Percentiles rank a stretch among this genome's conserved stretches.
phyloP scores from a whole-genome alignment of 53 echinoderm and acorn worm species.

The Holothuria leucospilota region DNA sequence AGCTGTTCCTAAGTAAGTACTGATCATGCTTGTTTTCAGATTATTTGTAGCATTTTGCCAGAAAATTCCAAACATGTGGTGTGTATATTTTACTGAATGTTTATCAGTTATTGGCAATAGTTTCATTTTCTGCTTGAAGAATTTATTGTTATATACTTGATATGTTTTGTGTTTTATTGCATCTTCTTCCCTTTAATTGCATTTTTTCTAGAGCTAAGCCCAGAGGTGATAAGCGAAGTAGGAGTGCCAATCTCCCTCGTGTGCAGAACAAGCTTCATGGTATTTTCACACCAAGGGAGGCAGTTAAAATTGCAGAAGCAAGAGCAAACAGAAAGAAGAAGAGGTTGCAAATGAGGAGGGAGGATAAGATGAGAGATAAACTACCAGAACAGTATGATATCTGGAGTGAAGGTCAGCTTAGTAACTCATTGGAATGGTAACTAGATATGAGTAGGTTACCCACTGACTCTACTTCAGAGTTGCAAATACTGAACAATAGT shows the following conservation, averaged over 20 bases:
- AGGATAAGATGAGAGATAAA: conserved; percentile 51
- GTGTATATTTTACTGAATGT: too few relatives aligned
- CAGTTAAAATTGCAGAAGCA: conserved; percentile 56
- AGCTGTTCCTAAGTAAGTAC: conserved; percentile 81
- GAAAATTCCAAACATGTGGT: too few relatives aligned
- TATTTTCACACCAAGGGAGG: conserved; percentile 60
- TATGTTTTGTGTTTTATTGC: too few relatives aligned
- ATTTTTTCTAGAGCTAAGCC: conserved; percentile 36
- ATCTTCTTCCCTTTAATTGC: too few relatives aligned
- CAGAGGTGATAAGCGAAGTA: conserved; percentile 45
- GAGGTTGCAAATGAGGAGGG: conserved; percentile 28
- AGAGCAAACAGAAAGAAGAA: conserved; percentile 23
- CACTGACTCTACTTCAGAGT: too few relatives aligned
- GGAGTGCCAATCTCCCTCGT: conserved; percentile 29
- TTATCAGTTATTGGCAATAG: too few relatives aligned
- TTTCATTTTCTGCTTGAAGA: too few relatives aligned
- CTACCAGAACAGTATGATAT: conserved; percentile 74
- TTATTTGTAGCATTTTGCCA: background rate
- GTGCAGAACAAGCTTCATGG: conserved; percentile 58
- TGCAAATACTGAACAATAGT: too few relatives aligned
- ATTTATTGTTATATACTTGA: too few relatives aligned
- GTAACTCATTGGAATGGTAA: background rate
- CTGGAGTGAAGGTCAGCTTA: conserved; percentile 60
- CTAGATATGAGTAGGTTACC: too few relatives aligned
- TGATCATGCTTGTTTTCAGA: background rate